phyloP scores from a whole-genome alignment of 2,888 invertebrate genomes.

The Clusia tigrina region DNA sequence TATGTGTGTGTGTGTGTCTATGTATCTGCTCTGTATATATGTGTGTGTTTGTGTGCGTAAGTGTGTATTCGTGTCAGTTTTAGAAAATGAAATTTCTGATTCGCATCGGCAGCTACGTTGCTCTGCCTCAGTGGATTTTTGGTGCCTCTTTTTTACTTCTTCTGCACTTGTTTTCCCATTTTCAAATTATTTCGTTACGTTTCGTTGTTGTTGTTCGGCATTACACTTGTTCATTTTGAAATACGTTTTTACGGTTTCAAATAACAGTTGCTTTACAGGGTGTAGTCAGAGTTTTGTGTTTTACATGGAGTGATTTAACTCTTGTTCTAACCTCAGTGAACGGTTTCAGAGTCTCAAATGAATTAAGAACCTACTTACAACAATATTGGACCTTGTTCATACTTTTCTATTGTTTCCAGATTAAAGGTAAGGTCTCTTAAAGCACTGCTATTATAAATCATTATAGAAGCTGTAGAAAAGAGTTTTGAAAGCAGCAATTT shows the following conservation, averaged over 20 bases:
- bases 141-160: not conserved
- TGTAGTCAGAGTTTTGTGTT: too few relatives aligned
- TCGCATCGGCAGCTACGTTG: not conserved
- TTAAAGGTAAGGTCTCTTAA: too few relatives aligned
- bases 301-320: too few relatives aligned
- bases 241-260: not conserved
- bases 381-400: too few relatives aligned
- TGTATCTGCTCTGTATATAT: not conserved
- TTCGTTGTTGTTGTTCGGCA: not conserved
- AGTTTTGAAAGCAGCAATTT: too few relatives aligned
- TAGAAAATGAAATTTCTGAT: conserved; percentile 2
- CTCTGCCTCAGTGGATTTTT: not conserved
- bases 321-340: too few relatives aligned
- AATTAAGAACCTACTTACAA: too few relatives aligned
- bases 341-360: too few relatives aligned
- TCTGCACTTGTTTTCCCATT: not conserved
- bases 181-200: not conserved
- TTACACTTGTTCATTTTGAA: conserved; percentile 5
- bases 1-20: conserved; percentile 23
- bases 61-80: not conserved
- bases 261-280: not conserved
- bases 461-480: too few relatives aligned
- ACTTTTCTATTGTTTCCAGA: too few relatives aligned
- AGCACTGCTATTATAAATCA: too few relatives aligned
- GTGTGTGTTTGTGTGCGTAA: not conserved